A percentile compares a stretch with the other conserved stretches of the same genome.
Evolutionary conservation across 1,140 invertebrate species (phyloP).

Genomic region (Geopemphigus sp.): DNA sequence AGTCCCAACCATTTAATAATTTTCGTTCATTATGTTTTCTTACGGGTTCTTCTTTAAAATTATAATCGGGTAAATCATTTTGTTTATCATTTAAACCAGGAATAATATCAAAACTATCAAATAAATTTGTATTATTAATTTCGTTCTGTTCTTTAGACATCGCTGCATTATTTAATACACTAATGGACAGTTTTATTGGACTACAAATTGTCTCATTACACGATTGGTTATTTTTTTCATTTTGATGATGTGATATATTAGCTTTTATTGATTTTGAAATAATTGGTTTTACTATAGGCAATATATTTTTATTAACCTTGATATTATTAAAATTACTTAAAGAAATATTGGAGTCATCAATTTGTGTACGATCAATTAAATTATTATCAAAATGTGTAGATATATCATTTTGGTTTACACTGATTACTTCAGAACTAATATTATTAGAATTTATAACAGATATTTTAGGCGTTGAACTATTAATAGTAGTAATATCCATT

Average conservation of each 20-base stretch:
- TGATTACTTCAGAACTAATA: background rate
- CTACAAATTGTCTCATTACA: slow-evolving; percentile 17
- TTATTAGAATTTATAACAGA: background rate
- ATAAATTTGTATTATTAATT: background rate
- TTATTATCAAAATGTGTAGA: background rate
- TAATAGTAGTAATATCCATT: slow-evolving; percentile 21
- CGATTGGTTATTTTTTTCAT: background rate
- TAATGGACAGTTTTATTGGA: slow-evolving; percentile 9
- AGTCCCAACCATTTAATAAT: slow-evolving; percentile 49
- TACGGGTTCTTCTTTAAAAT: slow-evolving; percentile 49
- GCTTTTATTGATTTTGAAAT: background rate
- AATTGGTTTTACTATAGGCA: slow-evolving; percentile 2
- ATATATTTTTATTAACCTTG: background rate
- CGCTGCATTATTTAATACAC: background rate
- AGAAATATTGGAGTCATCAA: background rate
- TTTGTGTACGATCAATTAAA: slow-evolving; percentile 4
- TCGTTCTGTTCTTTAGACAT: background rate
- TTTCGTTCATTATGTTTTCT: slow-evolving; percentile 50
- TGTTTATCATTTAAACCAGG: slow-evolving; percentile 37
- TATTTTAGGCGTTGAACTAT: background rate
- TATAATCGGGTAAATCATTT: slow-evolving; percentile 45
- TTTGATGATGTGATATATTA: background rate
- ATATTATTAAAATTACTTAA: background rate
- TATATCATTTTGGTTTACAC: background rate
- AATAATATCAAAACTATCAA: slow-evolving; percentile 40